These are phyloP conservation scores for Megaustenia siamemsis DNA, from an alignment of 2,888 invertebrate genomes.

Conservation along the genomic window DNA sequence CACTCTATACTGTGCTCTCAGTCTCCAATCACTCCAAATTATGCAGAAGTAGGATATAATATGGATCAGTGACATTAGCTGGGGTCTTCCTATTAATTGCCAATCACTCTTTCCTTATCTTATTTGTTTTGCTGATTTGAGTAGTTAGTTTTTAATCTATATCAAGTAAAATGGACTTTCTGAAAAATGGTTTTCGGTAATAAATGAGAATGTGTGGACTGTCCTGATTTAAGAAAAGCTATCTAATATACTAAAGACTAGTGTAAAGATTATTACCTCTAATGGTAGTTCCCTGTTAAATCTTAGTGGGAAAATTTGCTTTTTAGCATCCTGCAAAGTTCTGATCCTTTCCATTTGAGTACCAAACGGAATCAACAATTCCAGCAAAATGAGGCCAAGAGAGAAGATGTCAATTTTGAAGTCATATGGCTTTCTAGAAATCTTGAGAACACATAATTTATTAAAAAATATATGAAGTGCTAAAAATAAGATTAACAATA, in stretches of 20 bases:
- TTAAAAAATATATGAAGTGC: not conserved
- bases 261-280: conserved; percentile 61
- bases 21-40: too few species aligned
- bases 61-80: too few species aligned
- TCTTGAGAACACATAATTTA: conserved; percentile 62
- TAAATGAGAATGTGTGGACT: too few species aligned
- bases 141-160: too few species aligned
- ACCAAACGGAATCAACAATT: conserved; percentile 91
- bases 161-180: too few species aligned
- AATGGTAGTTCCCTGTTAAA: conserved; percentile 84
- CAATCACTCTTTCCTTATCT: too few species aligned
- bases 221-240: not conserved
- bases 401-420: conserved; percentile 96
- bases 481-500: not conserved
- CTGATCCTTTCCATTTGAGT: conserved; percentile 93
- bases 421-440: conserved; percentile 77
- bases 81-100: too few species aligned
- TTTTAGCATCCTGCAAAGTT: conserved; percentile 83
- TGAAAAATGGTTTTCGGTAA: too few species aligned
- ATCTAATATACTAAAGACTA: not conserved
- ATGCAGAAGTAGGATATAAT: too few species aligned
- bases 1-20: too few species aligned
- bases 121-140: too few species aligned
- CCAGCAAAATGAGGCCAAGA: conserved; percentile 94
- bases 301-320: conserved; percentile 85